phyloP scores from a whole-genome alignment of 2,797 vertebrate species.

The Myotis planiceps region DNA sequence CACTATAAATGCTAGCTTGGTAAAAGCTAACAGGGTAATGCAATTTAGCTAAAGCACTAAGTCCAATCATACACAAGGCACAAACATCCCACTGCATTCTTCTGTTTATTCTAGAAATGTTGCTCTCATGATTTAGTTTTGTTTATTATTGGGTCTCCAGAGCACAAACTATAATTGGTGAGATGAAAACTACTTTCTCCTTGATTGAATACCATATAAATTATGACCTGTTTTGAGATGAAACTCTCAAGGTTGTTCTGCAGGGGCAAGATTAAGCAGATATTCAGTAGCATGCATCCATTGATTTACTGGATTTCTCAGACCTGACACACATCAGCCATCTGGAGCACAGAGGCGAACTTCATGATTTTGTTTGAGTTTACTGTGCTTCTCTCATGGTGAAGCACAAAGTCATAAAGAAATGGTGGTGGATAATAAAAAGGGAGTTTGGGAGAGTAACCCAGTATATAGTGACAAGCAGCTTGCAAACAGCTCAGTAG shows the following conservation, averaged over 20 bases:
- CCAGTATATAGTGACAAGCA: background rate
- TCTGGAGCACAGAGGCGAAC: background rate
- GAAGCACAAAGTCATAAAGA: conserved; percentile 39
- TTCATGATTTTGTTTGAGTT: conserved; percentile 6
- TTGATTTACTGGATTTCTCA: conserved; percentile 41
- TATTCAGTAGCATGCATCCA: background rate
- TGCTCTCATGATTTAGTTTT: conserved; percentile 34
- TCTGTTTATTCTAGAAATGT: background rate
- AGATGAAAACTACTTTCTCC: conserved; percentile 8
- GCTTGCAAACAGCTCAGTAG: conserved; percentile 37
- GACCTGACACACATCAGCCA: conserved; percentile 39
- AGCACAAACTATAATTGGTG: conserved; percentile 29
- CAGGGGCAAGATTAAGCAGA: background rate
- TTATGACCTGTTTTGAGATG: conserved; percentile 22
- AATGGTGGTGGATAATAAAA: conserved; percentile 11
- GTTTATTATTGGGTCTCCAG: background rate
- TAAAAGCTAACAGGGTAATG: background rate
- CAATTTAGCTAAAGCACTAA: background rate
- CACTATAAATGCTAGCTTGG: background rate
- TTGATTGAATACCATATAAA: conserved; percentile 25
- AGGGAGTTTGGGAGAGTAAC: background rate
- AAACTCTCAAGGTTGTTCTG: conserved; percentile 11
- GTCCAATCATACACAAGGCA: background rate
- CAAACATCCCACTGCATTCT: background rate
- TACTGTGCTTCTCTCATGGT: background rate